These are phyloP conservation scores for Narcine bancroftii DNA, from an alignment of 2,113 vertebrate genomes.

Conservation along the genomic window DNA sequence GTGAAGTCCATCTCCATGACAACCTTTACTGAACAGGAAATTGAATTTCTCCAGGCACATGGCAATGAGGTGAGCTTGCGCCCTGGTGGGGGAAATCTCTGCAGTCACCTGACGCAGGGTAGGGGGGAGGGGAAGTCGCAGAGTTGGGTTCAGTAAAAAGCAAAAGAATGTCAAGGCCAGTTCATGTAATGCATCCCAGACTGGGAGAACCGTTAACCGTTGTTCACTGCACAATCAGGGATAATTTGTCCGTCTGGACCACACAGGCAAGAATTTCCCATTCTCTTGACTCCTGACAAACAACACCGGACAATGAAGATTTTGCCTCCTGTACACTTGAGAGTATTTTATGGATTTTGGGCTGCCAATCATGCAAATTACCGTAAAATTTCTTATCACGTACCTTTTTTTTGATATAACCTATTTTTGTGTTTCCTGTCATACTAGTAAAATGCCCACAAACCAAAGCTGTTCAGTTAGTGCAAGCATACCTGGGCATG, in stretches of 20 bases:
- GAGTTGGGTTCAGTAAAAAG: not conserved
- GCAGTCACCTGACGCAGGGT: not conserved
- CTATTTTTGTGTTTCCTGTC: too few species aligned
- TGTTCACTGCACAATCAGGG: not conserved
- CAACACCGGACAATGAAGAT: too few species aligned
- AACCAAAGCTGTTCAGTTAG: too few species aligned
- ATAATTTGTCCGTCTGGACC: not conserved
- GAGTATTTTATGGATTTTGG: too few species aligned
- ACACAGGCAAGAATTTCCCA: not conserved
- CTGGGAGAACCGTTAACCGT: not conserved
- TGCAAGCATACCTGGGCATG: too few species aligned
- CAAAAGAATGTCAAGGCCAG: not conserved
- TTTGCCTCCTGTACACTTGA: too few species aligned
- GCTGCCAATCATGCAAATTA: too few species aligned
- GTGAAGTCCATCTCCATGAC: conserved; percentile 93
- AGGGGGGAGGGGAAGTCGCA: not conserved
- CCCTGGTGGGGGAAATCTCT: not conserved
- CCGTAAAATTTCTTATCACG: too few species aligned
- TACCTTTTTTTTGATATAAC: too few species aligned
- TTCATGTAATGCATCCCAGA: not conserved
- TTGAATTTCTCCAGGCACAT: conserved; percentile 78
- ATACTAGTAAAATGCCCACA: too few species aligned
- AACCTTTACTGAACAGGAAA: conserved; percentile 83
- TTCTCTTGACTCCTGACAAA: not conserved
- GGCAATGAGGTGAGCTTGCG: conserved; percentile 73